Conservation (phyloP, 2,797 vertebrate genomes). For the Lophius americanus region DNA sequence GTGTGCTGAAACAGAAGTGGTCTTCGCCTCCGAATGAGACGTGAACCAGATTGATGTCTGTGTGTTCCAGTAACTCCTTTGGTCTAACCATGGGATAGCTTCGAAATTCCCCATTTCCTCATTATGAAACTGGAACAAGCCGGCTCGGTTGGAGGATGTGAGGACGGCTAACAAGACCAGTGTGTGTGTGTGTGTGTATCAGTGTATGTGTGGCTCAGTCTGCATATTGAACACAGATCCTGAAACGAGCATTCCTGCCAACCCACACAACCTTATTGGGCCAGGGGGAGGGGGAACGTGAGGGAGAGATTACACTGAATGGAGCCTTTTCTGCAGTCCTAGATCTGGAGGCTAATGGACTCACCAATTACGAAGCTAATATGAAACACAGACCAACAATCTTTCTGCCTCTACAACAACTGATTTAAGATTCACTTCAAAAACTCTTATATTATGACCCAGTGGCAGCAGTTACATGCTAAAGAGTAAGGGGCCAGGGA, state of each 20-base stretch:
- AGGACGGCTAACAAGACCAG: conserved; percentile 75
- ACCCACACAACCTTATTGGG: conserved; percentile 72
- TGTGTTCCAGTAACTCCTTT: conserved; percentile 38
- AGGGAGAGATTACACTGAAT: conserved; percentile 34
- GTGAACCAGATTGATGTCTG: conserved; percentile 22
- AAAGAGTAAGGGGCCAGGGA: no score
- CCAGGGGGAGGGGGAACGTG: conserved; percentile 53
- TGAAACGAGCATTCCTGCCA: conserved; percentile 68
- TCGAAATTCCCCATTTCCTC: conserved; percentile 72
- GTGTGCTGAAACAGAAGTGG: conserved; percentile 22
- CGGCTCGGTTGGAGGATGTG: conserved; percentile 68
- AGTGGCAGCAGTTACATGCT: no score
- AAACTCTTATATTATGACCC: neutral
- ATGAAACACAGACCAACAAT: conserved; percentile 41
- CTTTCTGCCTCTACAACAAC: conserved; percentile 12
- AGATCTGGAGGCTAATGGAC: conserved; percentile 42
- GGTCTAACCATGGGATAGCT: conserved; percentile 57
- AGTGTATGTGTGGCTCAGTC: conserved; percentile 47
- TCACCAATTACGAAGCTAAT: conserved; percentile 42
- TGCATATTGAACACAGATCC: conserved; percentile 72
- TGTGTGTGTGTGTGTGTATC: conserved; percentile 56
- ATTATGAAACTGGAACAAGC: conserved; percentile 79
- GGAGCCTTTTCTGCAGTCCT: conserved; percentile 24
- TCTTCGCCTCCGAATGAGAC: conserved; percentile 31
- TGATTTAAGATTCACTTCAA: conserved; percentile 31